Evolutionary conservation across 2,797 vertebrate species (phyloP).

Genomic region (Xyrichtys novacula): DNA sequence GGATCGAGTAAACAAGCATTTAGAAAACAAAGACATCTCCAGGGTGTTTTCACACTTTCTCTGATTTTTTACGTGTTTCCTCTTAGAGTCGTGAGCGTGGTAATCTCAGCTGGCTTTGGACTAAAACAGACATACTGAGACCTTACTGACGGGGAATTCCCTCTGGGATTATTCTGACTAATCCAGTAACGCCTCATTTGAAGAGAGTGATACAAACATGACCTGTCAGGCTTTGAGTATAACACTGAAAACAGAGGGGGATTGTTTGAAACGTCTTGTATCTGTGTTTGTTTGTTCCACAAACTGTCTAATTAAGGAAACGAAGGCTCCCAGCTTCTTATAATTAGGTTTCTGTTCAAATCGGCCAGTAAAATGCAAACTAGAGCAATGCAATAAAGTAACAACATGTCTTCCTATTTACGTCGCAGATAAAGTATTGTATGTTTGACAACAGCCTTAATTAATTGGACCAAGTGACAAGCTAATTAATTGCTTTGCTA

Average conservation of each 20-base stretch:
- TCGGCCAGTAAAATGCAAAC: conserved; percentile 34
- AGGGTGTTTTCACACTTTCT: conserved; percentile 43
- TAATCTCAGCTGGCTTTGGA: conserved; percentile 42
- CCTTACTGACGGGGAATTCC: not conserved
- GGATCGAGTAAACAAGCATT: conserved; percentile 25
- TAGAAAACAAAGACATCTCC: conserved; percentile 43
- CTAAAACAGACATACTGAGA: conserved; percentile 15
- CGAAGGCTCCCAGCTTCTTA: not conserved
- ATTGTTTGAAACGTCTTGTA: not conserved
- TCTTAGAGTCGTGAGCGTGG: conserved; percentile 21
- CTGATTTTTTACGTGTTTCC: conserved; percentile 17
- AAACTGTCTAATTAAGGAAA: conserved; percentile 20
- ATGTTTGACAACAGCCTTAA: conserved; percentile 38
- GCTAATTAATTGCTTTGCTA: conserved; percentile 47
- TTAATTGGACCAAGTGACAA: conserved; percentile 54
- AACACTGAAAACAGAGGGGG: not conserved
- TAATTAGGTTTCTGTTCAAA: conserved; percentile 34
- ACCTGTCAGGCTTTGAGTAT: not conserved
- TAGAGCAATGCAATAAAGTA: conserved; percentile 16
- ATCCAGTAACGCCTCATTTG: conserved; percentile 31
- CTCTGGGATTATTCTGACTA: not conserved
- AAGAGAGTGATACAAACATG: conserved; percentile 8
- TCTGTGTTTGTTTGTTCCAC: conserved; percentile 20
- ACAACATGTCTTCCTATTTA: conserved; percentile 28
- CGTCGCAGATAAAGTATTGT: conserved; percentile 28